These are phyloP conservation scores for Coenonympha arcania DNA, from an alignment of 2,888 invertebrate species.

Conservation along the genomic window DNA sequence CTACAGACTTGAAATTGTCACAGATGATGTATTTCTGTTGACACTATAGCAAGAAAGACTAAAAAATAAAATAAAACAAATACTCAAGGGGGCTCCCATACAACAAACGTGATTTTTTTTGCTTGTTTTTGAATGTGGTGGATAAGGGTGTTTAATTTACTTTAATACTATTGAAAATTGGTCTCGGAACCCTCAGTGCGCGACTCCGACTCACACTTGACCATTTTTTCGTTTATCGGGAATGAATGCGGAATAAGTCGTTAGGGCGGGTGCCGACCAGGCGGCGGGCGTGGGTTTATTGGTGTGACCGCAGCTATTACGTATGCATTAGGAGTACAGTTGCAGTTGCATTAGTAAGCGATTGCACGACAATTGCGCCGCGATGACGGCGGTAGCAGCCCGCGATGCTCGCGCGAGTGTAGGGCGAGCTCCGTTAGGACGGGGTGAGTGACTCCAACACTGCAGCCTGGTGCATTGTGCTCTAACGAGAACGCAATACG, in stretches of 20 bases:
- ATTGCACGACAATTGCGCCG: conserved; percentile 58
- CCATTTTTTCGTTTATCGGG: conserved; percentile 16
- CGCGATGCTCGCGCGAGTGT: conserved; percentile 45
- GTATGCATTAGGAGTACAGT: conserved; percentile 48
- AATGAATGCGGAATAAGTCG: conserved; percentile 13
- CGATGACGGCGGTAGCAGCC: conserved; percentile 52
- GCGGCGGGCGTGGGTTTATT: conserved; percentile 30
- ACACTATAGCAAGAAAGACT: too few relatives aligned
- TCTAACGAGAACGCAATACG: conserved; percentile 70
- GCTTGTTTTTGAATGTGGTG: too few relatives aligned
- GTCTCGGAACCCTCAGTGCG: too few relatives aligned
- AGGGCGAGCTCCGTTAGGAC: conserved; percentile 71
- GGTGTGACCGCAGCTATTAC: conserved; percentile 42
- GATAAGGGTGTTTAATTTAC: too few relatives aligned
- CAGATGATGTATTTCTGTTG: too few relatives aligned
- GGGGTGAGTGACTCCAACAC: conserved; percentile 70
- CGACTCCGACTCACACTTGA: too few relatives aligned
- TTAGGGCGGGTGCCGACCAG: conserved; percentile 24
- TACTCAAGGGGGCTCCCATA: too few relatives aligned
- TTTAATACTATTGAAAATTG: too few relatives aligned
- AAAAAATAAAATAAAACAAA: too few relatives aligned
- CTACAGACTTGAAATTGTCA: too few relatives aligned
- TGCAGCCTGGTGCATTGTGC: conserved; percentile 74
- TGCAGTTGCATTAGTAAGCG: conserved; percentile 59
- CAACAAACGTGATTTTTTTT: too few relatives aligned